Base-by-base conservation (phyloP, 2,797 vertebrate genomes). In the Lagorchestes hirsutus region DNA sequence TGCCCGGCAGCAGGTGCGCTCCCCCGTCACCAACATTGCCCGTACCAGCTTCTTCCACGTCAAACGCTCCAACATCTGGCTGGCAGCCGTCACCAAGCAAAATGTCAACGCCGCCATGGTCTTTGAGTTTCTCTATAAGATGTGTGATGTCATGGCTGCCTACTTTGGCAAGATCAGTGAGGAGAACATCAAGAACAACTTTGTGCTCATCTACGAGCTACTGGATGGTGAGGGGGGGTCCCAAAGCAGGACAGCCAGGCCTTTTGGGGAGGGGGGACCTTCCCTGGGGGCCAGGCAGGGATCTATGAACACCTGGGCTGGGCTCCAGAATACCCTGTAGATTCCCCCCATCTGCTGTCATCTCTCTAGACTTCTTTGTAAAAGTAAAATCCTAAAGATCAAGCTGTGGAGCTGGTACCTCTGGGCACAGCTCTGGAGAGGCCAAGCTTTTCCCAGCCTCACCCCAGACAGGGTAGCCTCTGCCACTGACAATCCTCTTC, bases 111-210 rank as follows among this genome's bases (percentile, higher is more conserved):
- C 99, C 18, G 99, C 99, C 98, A 99, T 99, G 99, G 99, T 99
- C 92, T 99, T 99, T 0, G 99, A 99, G 98, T 99, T 99, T 98
- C 99, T 99, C 46, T 99, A 99, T 98, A 99, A 99, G 99, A 99
- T 99, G 99, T 99, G 99, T 31, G 99, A 99, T 74, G 99, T 99
- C 97, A 99, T 99, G 99, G 99, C 99, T 0, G 99, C 99, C 82
- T 99, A 99, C 98, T 99, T 99, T 0, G 99, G 99, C 98, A 99
- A 99, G 99, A 99, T 99, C 99, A 99, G 99, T 0, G 99, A 99
- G 98, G 99, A 99, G 98, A 99, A 99, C 99, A 99, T 99, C 99
- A 99, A 99, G 99, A 99, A 99, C 99, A 99, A 99, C 99, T 99
- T 99, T 29, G 99, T 99, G 98, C 99, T 99, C 95, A 99, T 99